Percentiles rank a stretch among this genome's conserved stretches.
Evolutionary conservation across 2,113 vertebrate genomes (phyloP).

Genomic region (Gavialis gangeticus): DNA sequence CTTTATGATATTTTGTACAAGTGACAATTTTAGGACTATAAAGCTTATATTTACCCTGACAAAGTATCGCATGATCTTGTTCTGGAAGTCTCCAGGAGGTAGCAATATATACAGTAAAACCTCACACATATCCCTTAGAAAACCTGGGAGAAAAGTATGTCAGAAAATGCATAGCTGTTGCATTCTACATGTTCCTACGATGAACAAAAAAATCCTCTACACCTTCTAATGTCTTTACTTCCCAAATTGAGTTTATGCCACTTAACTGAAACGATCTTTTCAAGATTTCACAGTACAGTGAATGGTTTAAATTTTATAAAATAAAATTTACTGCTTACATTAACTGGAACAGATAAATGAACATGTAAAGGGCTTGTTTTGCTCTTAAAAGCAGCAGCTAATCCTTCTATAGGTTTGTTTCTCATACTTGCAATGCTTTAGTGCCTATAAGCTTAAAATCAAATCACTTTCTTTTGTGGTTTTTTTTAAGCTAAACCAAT

Average conservation of each 20-base stretch:
- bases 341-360: neutral
- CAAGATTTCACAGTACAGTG: neutral
- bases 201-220: neutral
- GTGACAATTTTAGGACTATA: neutral
- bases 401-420: neutral
- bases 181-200: neutral
- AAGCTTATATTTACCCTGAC: constrained; percentile 87
- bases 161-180: neutral
- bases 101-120: constrained; percentile 98
- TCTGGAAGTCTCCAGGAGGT: constrained; percentile 99
- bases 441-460: no score
- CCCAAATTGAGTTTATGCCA: neutral
- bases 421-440: neutral
- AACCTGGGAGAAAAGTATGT: constrained; percentile 82
- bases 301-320: neutral
- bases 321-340: neutral
- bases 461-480: neutral
- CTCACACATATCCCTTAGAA: constrained; percentile 97
- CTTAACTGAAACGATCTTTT: neutral
- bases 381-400: neutral
- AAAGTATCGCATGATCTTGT: constrained; percentile 99
- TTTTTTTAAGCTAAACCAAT: neutral
- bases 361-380: neutral
- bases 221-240: neutral
- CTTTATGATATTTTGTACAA: neutral